These are phyloP conservation scores for Antheraea yamamai DNA, from an alignment of 2,888 invertebrate species.

Conservation along the genomic window DNA sequence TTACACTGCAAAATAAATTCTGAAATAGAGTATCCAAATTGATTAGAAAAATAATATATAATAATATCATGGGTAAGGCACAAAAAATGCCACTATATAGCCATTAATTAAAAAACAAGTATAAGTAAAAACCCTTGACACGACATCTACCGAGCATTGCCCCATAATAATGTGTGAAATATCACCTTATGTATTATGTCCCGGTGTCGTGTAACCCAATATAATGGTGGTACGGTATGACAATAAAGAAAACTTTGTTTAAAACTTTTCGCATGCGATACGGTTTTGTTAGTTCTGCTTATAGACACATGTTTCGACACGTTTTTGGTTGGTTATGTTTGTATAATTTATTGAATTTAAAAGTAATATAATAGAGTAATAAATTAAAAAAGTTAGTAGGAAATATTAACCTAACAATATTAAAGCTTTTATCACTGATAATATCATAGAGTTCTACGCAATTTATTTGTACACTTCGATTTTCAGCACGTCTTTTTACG, in stretches of 20 bases:
- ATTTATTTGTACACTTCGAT: too few species aligned
- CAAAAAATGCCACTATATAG: neutral
- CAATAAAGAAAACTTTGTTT: neutral
- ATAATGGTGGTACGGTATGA: neutral
- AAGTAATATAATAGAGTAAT: neutral
- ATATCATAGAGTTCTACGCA: neutral
- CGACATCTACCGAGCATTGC: conserved; percentile 2
- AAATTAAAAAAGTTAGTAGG: too few species aligned
- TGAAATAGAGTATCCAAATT: too few species aligned
- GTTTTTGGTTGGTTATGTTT: neutral
- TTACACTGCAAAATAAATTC: too few species aligned
- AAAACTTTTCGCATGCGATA: neutral
- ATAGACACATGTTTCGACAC: neutral
- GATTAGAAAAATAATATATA: too few species aligned
- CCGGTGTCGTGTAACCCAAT: conserved; percentile 7
- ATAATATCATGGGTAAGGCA: neutral
- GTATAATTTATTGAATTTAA: neutral
- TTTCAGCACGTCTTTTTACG: too few species aligned
- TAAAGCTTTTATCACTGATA: too few species aligned
- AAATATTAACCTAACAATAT: too few species aligned
- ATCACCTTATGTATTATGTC: conserved; percentile 10
- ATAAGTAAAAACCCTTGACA: conserved; percentile 16
- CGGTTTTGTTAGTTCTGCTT: neutral
- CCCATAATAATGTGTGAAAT: conserved; percentile 21
- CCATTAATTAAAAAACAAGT: neutral